phyloP scores from a whole-genome alignment of 2,888 invertebrate species.

The Lysandra coridon region DNA sequence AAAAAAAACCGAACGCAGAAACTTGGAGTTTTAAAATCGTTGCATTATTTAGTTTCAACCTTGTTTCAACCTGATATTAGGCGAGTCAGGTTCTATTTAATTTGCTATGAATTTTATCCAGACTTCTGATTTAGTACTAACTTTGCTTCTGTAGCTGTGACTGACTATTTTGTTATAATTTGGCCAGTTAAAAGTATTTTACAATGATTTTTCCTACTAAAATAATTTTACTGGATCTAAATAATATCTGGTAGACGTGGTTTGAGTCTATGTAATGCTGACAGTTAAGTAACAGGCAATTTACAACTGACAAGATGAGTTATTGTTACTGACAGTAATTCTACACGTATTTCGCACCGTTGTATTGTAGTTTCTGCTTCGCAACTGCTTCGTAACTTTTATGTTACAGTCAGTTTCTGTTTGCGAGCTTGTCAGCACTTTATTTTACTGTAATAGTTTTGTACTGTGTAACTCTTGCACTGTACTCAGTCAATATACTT shows the following conservation, averaged over 20 bases:
- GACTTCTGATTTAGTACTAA: too few relatives aligned
- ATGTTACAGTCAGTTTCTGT: neutral
- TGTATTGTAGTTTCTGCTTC: neutral
- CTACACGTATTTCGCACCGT: neutral
- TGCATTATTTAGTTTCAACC: too few relatives aligned
- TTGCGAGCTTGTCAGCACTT: neutral
- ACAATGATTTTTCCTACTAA: too few relatives aligned
- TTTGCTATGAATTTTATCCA: too few relatives aligned
- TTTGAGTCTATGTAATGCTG: too few relatives aligned
- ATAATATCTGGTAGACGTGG: too few relatives aligned
- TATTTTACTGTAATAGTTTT: neutral
- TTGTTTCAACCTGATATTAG: too few relatives aligned
- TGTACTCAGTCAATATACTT: too few relatives aligned
- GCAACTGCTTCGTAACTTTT: neutral
- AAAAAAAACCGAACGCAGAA: too few relatives aligned
- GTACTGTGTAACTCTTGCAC: neutral
- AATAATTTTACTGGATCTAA: neutral
- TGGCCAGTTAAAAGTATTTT: neutral
- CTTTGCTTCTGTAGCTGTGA: neutral
- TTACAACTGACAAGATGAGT: neutral
- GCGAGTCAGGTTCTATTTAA: too few relatives aligned
- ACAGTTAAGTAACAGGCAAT: too few relatives aligned
- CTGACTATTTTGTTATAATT: neutral
- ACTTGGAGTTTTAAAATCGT: too few relatives aligned
- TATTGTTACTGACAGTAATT: neutral